phyloP scores from a whole-genome alignment of 1,140 invertebrate genomes.

The Platorchestia sp. region DNA sequence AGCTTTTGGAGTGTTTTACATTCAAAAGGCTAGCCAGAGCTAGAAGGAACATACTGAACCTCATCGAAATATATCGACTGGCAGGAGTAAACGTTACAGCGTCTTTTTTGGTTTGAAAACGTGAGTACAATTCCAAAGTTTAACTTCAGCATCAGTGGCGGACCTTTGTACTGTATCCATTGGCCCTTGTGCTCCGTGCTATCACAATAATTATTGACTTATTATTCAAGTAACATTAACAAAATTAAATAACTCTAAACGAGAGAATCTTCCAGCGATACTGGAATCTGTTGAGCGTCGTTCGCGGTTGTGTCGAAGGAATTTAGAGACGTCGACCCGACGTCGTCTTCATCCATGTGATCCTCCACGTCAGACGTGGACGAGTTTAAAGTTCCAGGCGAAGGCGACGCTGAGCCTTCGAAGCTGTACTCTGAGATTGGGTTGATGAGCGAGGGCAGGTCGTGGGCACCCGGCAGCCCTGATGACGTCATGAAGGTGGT shows the following conservation, averaged over 20 bases:
- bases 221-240: slow-evolving; percentile 7
- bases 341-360: slow-evolving; percentile 64
- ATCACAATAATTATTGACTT: slow-evolving; percentile 30
- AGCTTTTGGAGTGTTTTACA: too few relatives aligned
- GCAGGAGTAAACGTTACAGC: too few relatives aligned
- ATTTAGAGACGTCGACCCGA: slow-evolving; percentile 60
- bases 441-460: slow-evolving; percentile 64
- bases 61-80: too few relatives aligned
- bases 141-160: neutral
- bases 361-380: slow-evolving; percentile 66
- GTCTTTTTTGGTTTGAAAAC: neutral
- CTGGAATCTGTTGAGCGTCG: slow-evolving; percentile 29
- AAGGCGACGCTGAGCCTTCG: slow-evolving; percentile 67
- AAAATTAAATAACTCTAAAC: slow-evolving; percentile 26
- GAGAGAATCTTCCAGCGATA: slow-evolving; percentile 12
- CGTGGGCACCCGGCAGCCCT: slow-evolving; percentile 35
- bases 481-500: slow-evolving; percentile 27
- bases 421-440: slow-evolving; percentile 66
- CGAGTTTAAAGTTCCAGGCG: slow-evolving; percentile 63
- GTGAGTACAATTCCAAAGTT: neutral
- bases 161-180: neutral
- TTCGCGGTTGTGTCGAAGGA: slow-evolving; percentile 57
- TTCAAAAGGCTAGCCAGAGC: too few relatives aligned
- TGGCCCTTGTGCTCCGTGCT: neutral
- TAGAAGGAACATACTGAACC: too few relatives aligned